A percentile compares a stretch with the other conserved stretches of the same genome.
Evolutionary conservation across 2,888 invertebrate genomes (phyloP).

Genomic region (Scaptomyza flava): DNA sequence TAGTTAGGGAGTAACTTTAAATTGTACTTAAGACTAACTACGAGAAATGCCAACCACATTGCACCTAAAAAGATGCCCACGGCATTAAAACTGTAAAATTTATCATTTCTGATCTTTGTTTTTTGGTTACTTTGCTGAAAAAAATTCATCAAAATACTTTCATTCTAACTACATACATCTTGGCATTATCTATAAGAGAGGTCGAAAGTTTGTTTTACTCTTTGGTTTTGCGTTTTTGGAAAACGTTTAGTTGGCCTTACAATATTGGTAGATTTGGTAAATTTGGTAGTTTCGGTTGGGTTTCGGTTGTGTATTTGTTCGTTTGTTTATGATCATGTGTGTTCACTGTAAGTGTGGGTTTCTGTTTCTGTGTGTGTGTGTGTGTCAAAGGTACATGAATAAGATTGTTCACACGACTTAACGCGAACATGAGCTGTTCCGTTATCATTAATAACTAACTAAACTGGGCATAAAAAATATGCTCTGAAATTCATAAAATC

Average conservation of each 20-base stretch:
- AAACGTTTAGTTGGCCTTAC: slow-evolving; percentile 73
- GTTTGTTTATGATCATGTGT: slow-evolving; percentile 14
- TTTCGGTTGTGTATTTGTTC: slow-evolving; percentile 34
- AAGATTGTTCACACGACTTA: slow-evolving; percentile 63
- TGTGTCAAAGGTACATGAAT: slow-evolving; percentile 66
- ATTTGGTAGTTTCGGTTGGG: slow-evolving; percentile 70
- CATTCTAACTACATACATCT: slow-evolving; percentile 60
- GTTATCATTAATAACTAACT: background rate
- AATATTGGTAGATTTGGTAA: slow-evolving; percentile 51
- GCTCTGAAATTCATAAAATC: background rate
- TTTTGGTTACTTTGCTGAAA: slow-evolving; percentile 41
- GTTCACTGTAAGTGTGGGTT: slow-evolving; percentile 22
- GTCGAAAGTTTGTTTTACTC: slow-evolving; percentile 53
- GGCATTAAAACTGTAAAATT: slow-evolving; percentile 39
- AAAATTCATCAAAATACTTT: slow-evolving; percentile 66
- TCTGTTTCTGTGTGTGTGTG: slow-evolving; percentile 12
- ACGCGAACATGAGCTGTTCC: slow-evolving; percentile 23
- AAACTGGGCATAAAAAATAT: background rate
- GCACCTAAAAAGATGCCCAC: slow-evolving; percentile 55
- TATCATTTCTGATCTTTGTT: slow-evolving; percentile 3
- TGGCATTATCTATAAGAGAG: slow-evolving; percentile 65
- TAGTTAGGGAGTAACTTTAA: slow-evolving; percentile 47
- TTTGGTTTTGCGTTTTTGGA: slow-evolving; percentile 65
- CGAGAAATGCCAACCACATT: slow-evolving; percentile 34
- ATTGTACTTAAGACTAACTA: slow-evolving; percentile 8